Conservation (phyloP, 2,888 invertebrate genomes). For the Drosophila mettleri region DNA sequence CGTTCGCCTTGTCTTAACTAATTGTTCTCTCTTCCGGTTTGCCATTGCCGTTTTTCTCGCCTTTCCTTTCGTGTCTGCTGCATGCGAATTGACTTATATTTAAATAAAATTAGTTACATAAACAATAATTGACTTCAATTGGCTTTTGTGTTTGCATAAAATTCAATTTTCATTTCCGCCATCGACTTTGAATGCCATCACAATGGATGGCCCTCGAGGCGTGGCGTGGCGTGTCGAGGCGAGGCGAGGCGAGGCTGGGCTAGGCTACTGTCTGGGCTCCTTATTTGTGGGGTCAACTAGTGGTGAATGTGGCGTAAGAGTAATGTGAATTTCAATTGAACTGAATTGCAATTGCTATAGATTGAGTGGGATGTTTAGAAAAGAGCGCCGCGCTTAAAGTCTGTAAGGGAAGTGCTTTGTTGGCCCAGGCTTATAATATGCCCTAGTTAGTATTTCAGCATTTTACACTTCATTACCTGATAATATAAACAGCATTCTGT, state of each 20-base stretch:
- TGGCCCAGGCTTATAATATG: background rate
- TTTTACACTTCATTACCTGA: constrained; percentile 49
- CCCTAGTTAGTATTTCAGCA: constrained; percentile 16
- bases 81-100: constrained; percentile 67
- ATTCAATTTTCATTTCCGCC: constrained; percentile 75
- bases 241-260: background rate
- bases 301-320: constrained; percentile 5
- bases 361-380: background rate
- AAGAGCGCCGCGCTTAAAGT: no score
- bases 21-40: constrained; percentile 11
- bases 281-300: constrained; percentile 35
- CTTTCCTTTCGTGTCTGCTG: constrained; percentile 11
- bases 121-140: constrained; percentile 81
- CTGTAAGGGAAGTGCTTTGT: background rate
- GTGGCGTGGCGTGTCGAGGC: background rate
- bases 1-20: background rate
- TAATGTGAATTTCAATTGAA: constrained; percentile 10
- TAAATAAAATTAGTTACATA: constrained; percentile 80
- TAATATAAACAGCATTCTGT: constrained; percentile 32
- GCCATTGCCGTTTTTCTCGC: constrained; percentile 2
- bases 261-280: constrained; percentile 11
- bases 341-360: background rate
- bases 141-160: constrained; percentile 77
- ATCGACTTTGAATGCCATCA: constrained; percentile 49
- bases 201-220: constrained; percentile 39